phyloP scores from a whole-genome alignment of 1,140 invertebrate genomes.

The Drosophila chauvacae region DNA sequence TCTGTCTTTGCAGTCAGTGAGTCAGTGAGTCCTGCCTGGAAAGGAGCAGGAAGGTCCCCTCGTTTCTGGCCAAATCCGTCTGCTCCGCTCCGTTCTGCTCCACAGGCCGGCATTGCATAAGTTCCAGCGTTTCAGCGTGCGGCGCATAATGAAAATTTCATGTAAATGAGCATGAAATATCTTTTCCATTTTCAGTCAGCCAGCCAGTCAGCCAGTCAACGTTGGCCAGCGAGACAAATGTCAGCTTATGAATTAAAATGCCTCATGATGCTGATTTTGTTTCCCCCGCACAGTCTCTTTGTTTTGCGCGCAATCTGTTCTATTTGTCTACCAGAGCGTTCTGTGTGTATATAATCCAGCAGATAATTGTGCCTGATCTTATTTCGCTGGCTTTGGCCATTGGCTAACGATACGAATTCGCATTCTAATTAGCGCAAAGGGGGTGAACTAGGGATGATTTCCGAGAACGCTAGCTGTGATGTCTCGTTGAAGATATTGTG shows the following conservation, averaged over 20 bases:
- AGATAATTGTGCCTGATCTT: constrained; percentile 38
- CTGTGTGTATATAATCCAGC: constrained; percentile 10
- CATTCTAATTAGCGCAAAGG: constrained; percentile 23
- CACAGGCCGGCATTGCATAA: constrained; percentile 59
- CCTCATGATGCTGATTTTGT: constrained; percentile 72
- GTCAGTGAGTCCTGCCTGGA: not conserved
- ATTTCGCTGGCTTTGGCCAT: constrained; percentile 13
- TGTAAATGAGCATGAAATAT: constrained; percentile 84
- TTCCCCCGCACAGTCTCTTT: constrained; percentile 14
- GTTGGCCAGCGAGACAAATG: constrained; percentile 73
- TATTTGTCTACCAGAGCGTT: constrained; percentile 52
- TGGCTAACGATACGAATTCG: constrained; percentile 9
- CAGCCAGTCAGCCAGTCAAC: constrained; percentile 40
- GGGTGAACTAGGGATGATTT: constrained; percentile 1
- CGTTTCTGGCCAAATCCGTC: constrained; percentile 61
- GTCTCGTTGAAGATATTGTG: not conserved
- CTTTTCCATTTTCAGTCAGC: constrained; percentile 75
- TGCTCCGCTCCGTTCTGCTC: constrained; percentile 11
- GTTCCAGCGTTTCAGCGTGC: constrained; percentile 50
- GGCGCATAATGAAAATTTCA: constrained; percentile 84
- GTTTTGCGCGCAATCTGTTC: constrained; percentile 53
- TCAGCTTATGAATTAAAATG: constrained; percentile 84
- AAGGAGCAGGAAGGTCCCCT: not conserved
- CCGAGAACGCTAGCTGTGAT: not conserved
- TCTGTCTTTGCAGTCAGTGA: constrained; percentile 28